These are phyloP conservation scores for Apus apus DNA, from an alignment of 2,113 vertebrate genomes.

Conservation along the genomic window DNA sequence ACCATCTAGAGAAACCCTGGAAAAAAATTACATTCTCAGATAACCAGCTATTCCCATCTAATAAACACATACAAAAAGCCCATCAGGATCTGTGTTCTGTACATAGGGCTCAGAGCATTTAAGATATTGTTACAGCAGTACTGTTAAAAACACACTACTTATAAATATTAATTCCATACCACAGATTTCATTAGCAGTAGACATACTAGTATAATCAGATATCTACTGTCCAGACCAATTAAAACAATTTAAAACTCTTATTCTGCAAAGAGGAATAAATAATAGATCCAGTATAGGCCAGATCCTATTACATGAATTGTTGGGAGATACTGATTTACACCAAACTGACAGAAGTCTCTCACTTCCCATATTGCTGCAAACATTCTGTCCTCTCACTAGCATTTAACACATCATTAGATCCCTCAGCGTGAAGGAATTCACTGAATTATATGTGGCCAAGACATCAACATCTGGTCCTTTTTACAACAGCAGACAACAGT, in stretches of 20 bases:
- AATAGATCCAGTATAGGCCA: not conserved
- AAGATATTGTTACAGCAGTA: not conserved
- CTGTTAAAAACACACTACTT: conserved; percentile 18
- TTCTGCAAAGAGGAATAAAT: not conserved
- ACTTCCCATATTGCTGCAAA: not conserved
- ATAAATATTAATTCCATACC: not conserved
- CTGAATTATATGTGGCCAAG: not conserved
- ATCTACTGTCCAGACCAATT: not conserved
- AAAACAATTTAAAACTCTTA: not conserved
- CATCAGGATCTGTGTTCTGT: not conserved
- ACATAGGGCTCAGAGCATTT: not conserved
- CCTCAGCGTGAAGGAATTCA: not conserved
- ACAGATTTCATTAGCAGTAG: conserved; percentile 5
- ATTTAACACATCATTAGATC: not conserved
- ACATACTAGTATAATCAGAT: not conserved
- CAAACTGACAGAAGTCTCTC: not conserved
- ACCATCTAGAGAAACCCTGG: not conserved
- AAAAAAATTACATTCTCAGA: not conserved
- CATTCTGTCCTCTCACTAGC: not conserved
- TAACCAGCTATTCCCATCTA: not conserved
- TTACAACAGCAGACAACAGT: not conserved
- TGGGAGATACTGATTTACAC: not conserved
- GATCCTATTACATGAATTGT: not conserved
- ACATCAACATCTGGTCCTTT: not conserved
- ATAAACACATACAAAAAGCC: not conserved